Evolutionary conservation across 2,797 vertebrate genomes (phyloP), one percentile per base, ranked within the genome.

Genomic region (Monodelphis domestica): DNA sequence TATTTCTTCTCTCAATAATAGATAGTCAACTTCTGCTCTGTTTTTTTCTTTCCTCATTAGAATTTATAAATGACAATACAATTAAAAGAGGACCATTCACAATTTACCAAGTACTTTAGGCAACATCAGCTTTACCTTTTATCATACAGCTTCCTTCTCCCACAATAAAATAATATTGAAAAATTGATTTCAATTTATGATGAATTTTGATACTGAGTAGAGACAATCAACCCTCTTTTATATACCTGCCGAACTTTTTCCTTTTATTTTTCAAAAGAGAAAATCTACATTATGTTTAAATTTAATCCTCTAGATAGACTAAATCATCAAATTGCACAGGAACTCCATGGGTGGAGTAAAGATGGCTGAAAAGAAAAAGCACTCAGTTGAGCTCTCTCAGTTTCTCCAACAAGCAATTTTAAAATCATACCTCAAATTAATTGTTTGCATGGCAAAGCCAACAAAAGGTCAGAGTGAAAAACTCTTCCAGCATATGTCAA

Each of bases 31-130:
- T 50, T 1, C 2, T 91, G 70, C 15, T 90, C 57, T 10, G 9
- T 0, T 24, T 54, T 91, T 50, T 91, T 56, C 1, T 7, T 54
- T 91, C 14, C 56, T 70, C 2, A 33, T 63, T 89, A 14, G 17
- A 55, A 53, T 57, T 57, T 21, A 87, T 89, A 92, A 88, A 92
- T 93, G 6, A 15, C 30, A 89, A 91, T 84, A 50, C 53, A 52
- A 50, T 54, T 91, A 90, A 91, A 95, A 92, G 3, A 29, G n/a
- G 89, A 50, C 87, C 78, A 24, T 63, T 50, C 91, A 1, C 54
- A 88, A 88, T 78, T 90, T 90, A 30, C 2, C 55, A 90, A 89
- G 28, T 87, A 50, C 53, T 87, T 87, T 17, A 92, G 10, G 90
- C 2, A 90, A 1, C 5, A 14, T 54, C 50, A 10, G 5, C 54